phyloP scores from a whole-genome alignment of 2,888 invertebrate genomes.

The Kuschelorhynchus macadamiae region DNA sequence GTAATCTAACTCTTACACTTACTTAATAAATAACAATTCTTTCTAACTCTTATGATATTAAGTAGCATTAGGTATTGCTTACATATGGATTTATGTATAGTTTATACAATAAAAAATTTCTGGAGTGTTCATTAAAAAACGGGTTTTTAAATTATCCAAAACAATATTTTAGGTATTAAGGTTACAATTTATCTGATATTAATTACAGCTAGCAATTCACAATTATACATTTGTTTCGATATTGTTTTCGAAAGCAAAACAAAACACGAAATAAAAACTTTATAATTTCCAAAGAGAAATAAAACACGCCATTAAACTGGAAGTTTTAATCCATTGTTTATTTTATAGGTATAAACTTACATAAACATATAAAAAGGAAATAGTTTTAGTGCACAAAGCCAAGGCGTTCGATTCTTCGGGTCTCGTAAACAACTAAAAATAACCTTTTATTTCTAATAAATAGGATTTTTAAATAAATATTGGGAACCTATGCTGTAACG shows the following conservation, averaged over 20 bases:
- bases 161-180: no score
- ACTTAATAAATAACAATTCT: no score
- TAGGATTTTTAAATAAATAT: constrained; percentile 47
- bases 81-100: no score
- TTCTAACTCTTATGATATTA: no score
- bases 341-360: constrained; percentile 51
- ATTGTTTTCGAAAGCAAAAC: constrained; percentile 20
- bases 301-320: constrained; percentile 47
- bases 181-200: no score
- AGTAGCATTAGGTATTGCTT: no score
- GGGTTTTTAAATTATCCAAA: no score
- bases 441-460: constrained; percentile 50
- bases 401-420: constrained; percentile 43
- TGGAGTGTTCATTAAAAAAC: no score
- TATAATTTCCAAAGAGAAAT: constrained; percentile 46
- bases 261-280: constrained; percentile 41
- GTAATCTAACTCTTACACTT: no score
- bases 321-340: constrained; percentile 49
- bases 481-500: constrained; percentile 5
- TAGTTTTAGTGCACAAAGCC: constrained; percentile 37
- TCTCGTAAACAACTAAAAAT: constrained; percentile 46
- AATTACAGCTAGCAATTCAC: no score
- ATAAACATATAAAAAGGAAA: constrained; percentile 50
- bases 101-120: no score
- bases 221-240: no score